phyloP scores from a whole-genome alignment of 2,888 invertebrate species.

The Caprella mutica region DNA sequence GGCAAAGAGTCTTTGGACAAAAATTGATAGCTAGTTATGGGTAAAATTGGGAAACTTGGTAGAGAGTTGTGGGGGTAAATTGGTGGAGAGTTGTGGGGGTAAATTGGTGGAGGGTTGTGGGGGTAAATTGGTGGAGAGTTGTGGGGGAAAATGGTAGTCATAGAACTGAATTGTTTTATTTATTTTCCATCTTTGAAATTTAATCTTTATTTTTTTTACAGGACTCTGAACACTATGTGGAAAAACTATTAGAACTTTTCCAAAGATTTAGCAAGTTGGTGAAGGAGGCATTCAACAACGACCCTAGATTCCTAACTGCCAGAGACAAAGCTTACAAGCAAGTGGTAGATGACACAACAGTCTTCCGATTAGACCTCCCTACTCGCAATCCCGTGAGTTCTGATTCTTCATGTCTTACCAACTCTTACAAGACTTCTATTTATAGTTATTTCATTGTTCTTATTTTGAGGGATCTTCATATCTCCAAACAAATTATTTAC shows the following conservation, averaged over 20 bases:
- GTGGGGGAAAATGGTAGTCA: not conserved
- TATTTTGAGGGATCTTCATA: no score
- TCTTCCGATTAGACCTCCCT: slow-evolving; percentile 46
- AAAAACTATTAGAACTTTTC: slow-evolving; percentile 82
- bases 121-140: not conserved
- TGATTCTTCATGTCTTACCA: no score
- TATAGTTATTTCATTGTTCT: no score
- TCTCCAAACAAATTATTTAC: no score
- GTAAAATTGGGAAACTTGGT: no score
- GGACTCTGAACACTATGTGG: slow-evolving; percentile 97
- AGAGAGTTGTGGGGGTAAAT: no score
- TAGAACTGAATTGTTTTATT: not conserved
- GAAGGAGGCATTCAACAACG: slow-evolving; percentile 88
- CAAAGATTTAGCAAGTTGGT: slow-evolving; percentile 82
- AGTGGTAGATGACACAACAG: slow-evolving; percentile 94
- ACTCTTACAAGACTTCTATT: no score
- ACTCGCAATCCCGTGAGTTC: slow-evolving; percentile 44
- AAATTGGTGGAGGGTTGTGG: not conserved
- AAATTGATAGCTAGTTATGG: no score
- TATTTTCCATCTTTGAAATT: not conserved
- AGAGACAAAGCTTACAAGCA: slow-evolving; percentile 95
- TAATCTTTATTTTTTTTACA: slow-evolving; percentile 39
- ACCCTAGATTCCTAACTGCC: slow-evolving; percentile 92
- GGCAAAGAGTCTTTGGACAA: no score
- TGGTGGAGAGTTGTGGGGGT: no score